Evolutionary conservation across 2,888 invertebrate genomes (phyloP).

Genomic region (Leucoma salicis): DNA sequence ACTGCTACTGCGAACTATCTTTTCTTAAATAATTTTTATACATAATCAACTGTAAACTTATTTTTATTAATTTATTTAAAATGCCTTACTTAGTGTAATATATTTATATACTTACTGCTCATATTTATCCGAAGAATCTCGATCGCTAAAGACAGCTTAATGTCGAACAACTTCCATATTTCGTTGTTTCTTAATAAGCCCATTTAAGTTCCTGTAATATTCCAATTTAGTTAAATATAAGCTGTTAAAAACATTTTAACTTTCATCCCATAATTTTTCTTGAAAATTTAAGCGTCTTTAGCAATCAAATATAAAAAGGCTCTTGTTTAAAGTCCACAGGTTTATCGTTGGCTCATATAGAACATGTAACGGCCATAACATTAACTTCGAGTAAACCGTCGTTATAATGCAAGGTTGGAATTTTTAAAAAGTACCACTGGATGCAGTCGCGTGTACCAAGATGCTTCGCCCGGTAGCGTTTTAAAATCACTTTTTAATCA

Average conservation of each 20-base stretch:
- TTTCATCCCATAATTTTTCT: constrained; percentile 24
- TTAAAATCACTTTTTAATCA: constrained; percentile 49
- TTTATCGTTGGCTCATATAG: constrained; percentile 40
- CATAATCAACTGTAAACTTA: too few species aligned
- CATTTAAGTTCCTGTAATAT: constrained; percentile 7
- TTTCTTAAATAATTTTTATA: not conserved
- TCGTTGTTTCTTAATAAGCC: not conserved
- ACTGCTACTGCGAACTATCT: not conserved
- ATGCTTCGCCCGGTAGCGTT: constrained; percentile 47
- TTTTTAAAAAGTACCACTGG: constrained; percentile 44
- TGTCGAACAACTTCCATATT: too few species aligned
- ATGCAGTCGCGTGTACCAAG: constrained; percentile 33
- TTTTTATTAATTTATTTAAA: too few species aligned
- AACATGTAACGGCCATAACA: constrained; percentile 38
- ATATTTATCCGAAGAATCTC: too few species aligned
- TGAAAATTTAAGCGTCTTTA: constrained; percentile 28
- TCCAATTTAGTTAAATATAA: constrained; percentile 16
- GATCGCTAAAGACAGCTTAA: too few species aligned
- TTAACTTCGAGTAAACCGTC: constrained; percentile 40
- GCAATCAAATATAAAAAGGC: constrained; percentile 37
- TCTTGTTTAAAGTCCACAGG: constrained; percentile 37
- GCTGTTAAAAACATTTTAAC: constrained; percentile 24
- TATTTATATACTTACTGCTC: too few species aligned
- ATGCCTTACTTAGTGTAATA: too few species aligned
- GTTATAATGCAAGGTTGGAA: constrained; percentile 45